These are phyloP conservation scores for Venusia cambrica DNA, from an alignment of 2,888 invertebrate species.

Conservation along the genomic window DNA sequence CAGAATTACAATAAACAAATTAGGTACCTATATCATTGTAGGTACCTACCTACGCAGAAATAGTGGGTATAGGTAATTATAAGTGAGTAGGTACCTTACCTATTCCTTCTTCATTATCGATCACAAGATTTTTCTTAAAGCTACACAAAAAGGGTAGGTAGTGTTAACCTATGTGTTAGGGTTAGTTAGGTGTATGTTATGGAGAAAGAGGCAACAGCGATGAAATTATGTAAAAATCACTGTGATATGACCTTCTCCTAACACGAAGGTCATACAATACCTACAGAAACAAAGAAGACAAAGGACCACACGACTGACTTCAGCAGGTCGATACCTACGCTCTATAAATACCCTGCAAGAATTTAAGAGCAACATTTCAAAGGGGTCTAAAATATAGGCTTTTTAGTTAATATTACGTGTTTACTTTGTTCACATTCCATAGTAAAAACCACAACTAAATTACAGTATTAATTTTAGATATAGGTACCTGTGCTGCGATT, in stretches of 20 bases:
- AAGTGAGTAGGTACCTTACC: too few relatives aligned
- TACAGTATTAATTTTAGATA: not conserved
- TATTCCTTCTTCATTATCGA: too few relatives aligned
- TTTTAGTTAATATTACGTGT: not conserved
- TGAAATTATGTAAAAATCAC: conserved; percentile 68
- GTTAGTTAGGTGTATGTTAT: too few relatives aligned
- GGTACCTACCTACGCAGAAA: too few relatives aligned
- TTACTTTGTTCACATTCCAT: not conserved
- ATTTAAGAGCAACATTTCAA: not conserved
- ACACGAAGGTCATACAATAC: conserved; percentile 58
- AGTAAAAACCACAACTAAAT: not conserved
- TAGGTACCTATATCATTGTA: too few relatives aligned
- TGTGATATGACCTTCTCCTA: conserved; percentile 61
- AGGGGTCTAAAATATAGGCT: conserved; percentile 16
- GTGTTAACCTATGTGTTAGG: too few relatives aligned
- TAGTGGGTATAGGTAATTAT: too few relatives aligned
- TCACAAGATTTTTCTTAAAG: too few relatives aligned
- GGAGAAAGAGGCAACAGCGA: too few relatives aligned
- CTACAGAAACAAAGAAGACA: conserved; percentile 31
- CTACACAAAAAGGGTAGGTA: too few relatives aligned
- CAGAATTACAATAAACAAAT: too few relatives aligned
- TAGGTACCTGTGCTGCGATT: conserved; percentile 14
- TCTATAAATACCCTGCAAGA: conserved; percentile 31
- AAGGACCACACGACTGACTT: conserved; percentile 23
- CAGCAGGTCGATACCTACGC: conserved; percentile 22